Evolutionary conservation across 2,113 vertebrate species (phyloP), one percentile per base, ranked within the genome.

Genomic region (Balaeniceps rex): DNA sequence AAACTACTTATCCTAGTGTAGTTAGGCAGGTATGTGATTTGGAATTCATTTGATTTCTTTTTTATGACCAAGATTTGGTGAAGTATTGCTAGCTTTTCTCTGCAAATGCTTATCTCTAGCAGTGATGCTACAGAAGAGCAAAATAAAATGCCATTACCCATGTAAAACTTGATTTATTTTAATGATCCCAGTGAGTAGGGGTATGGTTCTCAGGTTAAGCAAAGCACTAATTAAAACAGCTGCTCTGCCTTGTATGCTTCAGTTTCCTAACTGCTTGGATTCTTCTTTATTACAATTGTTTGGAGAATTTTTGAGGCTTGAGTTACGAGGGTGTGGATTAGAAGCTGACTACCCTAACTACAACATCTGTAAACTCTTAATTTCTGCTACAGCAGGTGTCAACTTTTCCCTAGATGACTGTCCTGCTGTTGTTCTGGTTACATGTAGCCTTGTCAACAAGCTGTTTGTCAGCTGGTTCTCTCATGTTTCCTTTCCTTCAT

Each of bases 311-410:
- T 77, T 47, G 34, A 61, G 74, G 49, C 63, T 95, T 93, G 86
- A 91, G 57, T 96, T 97, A 95, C 11, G 0, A 89, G 81, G 55
- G 58, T 70, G 63, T 95, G 81, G 81, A 85, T 89, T 93, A 93
- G 89, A 91, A 91, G 19, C 61, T 83, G 81, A 92, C 81, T 96
- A 87, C 46, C 42, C 74, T 76, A 69, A 72, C 54, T 70, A 21
- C 24, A 94, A 95, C 94, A 97, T 95, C 93, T 96, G 95, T 87
- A 97, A 97, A 91, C 40, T 94, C 87, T 94, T 89, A 76, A 93
- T 97, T 95, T 94, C 74, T 95, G 58, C 78, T 91, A 34, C 33
- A 93, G 87, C 96, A 97, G 95, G 97, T 97, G 97, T 96, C 94
- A 97, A 13, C 49, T 87, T 97, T 94, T 94, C 93, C 93, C 91